Base-by-base conservation (phyloP, 2,113 vertebrate genomes). In the Chaetura pelagica region DNA sequence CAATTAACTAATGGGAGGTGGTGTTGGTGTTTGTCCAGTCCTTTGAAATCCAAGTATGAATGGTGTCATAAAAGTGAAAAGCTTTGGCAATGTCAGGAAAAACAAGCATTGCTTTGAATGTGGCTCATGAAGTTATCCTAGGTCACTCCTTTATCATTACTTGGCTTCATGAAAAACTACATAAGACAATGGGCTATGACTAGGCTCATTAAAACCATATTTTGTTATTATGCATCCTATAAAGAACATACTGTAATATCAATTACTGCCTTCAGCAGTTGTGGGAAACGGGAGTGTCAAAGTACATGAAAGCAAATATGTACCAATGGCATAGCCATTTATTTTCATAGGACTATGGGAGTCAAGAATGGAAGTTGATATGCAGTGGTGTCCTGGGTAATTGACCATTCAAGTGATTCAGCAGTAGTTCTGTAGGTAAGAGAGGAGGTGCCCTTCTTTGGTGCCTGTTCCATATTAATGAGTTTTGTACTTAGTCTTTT, bases 331-430 rank as follows among this genome's bases (percentile, higher is more conserved):
- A 24, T 18, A 76, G 76, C 85, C 82, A 76, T 90, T 90, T 93
- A 81, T 96, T 97, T 96, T 96, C 81, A 29, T 44, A 80, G 74
- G 67, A 83, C 67, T 79, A 2, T 69, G 78, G 91, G 78, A 97
- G 77, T 94, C 75, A 90, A 87, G 89, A 94, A 92, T 85, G 84
- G 82, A 73, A 93, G 93, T 62, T 71, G 84, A 93, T 91, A 93
- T 94, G 64, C 76, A 91, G 79, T 78, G 83, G 81, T 89, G 61
- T 94, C 76, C 82, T 89, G 88, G 89, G 92, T 95, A 97, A 97
- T 95, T 96, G 79, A 87, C 74, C 62, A 19, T 88, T 75, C 34
- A 87, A 93, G 64, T 78, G 86, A 73, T 90, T 91, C 17, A 12
- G 69, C 66, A 83, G 59, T 58, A 74, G 52, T 71, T 26, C 79